Conservation (phyloP, 2,888 invertebrate species). For the Caenorhabditis becei region DNA sequence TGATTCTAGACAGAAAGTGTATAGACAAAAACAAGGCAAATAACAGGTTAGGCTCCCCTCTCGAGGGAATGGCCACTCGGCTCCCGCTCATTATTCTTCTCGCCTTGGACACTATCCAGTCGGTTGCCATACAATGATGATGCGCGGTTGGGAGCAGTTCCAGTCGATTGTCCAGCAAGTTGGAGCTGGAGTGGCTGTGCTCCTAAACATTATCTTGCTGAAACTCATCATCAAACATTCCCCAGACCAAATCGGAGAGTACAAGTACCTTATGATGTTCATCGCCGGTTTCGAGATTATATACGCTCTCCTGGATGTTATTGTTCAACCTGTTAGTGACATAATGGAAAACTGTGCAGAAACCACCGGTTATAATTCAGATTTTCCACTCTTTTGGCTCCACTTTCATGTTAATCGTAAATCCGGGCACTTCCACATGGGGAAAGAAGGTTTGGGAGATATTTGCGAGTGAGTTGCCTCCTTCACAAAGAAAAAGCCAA, state of each 20-base stretch:
- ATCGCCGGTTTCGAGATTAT: constrained; percentile 26
- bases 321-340: constrained; percentile 25
- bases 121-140: neutral
- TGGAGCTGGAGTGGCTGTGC: constrained; percentile 6
- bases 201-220: constrained; percentile 1
- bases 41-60: constrained; percentile 1
- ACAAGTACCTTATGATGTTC: constrained; percentile 41
- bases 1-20: neutral
- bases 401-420: constrained; percentile 25
- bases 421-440: neutral
- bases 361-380: neutral
- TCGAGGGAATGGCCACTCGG: neutral
- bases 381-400: constrained; percentile 40
- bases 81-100: neutral
- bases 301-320: constrained; percentile 22
- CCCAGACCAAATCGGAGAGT: constrained; percentile 21
- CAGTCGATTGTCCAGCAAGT: constrained; percentile 8
- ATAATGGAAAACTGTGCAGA: neutral
- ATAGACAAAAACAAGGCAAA: constrained; percentile 4
- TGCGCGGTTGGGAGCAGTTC: constrained; percentile 14
- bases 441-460: constrained; percentile 26
- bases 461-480: constrained; percentile 5
- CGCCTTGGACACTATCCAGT: neutral
- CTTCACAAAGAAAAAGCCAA: too few relatives aligned
- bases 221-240: constrained; percentile 12